Evolutionary conservation across 2,113 vertebrate genomes (phyloP), one percentile per base, ranked within the genome.

Genomic region (Brachyhypopomus occidentalis): DNA sequence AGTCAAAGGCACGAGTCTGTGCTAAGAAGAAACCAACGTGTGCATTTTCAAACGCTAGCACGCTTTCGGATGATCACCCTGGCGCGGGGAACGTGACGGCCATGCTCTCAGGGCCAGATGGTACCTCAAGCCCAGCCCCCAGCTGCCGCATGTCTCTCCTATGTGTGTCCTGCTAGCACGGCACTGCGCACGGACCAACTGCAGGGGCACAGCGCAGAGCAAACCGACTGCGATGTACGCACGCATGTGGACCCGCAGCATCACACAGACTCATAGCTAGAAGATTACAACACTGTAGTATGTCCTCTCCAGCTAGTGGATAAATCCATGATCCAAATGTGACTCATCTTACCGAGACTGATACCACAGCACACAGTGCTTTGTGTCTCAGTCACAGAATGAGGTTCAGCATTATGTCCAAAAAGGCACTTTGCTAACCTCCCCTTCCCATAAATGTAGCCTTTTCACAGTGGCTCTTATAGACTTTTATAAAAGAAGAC

Each of bases 51-150:
- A 63, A 59, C 64, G 62, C 73, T 11, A 14, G 45, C 45, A 52
- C 45, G 12, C 8, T 12, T 14, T 52, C 45, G 12, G 45, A 14
- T 14, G 45, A 12, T 52, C 45, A 14, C 48, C 78, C 70, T 16
- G 19, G 19, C 17, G 27, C n/a, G 25, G 4, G n/a, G 38, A 55
- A 55, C 58, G 22, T 60, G 64, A 62, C 36, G 71, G 56, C 7
- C 23, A 62, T 27, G 56, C n/a, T 80, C 71, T 82, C 67, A 78
- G 64, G 69, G 81, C 72, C 75, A 83, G 69, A 76, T 59, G 52
- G 19, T 72, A 45, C 67, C 16, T 55, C 73, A 41, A 77, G 73
- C 73, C 20, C 74, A 72, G 25, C 22, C 52, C 23, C 25, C 72
- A 80, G 66, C 74, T 77, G 75, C 59, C 27, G 20, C 27, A 38